Evolutionary conservation across 1,140 invertebrate species (phyloP).

Genomic region (Chlorops oryzae): DNA sequence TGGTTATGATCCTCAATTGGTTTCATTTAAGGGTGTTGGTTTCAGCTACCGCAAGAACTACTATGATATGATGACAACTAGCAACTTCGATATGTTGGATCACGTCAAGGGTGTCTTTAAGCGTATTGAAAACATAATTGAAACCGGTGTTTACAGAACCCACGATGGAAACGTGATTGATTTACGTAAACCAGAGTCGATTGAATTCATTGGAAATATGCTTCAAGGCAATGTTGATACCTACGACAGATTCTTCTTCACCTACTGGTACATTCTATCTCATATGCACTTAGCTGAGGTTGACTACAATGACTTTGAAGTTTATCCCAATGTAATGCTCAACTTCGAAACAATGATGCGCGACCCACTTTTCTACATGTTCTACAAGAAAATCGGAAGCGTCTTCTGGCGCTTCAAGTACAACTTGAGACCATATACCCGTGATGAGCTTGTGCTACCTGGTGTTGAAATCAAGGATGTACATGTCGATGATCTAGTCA

Average conservation of each 20-base stretch:
- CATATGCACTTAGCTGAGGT: slow-evolving; percentile 41
- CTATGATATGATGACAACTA: slow-evolving; percentile 33
- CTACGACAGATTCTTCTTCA: slow-evolving; percentile 41
- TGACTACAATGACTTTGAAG: slow-evolving; percentile 25
- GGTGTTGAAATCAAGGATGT: slow-evolving; percentile 56
- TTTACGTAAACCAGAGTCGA: slow-evolving; percentile 45
- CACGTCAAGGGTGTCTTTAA: slow-evolving; percentile 51
- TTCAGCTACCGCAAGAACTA: slow-evolving; percentile 53
- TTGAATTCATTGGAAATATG: slow-evolving; percentile 51
- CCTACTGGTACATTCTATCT: slow-evolving; percentile 28
- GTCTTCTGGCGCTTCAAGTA: slow-evolving; percentile 52
- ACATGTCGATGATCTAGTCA: slow-evolving; percentile 48
- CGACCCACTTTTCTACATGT: slow-evolving; percentile 57
- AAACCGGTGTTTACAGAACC: slow-evolving; percentile 53
- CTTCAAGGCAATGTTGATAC: slow-evolving; percentile 53
- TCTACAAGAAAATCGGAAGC: slow-evolving; percentile 54
- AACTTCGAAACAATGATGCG: slow-evolving; percentile 53
- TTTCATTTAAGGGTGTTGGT: slow-evolving; percentile 54
- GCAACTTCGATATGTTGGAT: slow-evolving; percentile 31
- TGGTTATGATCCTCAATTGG: slow-evolving; percentile 53
- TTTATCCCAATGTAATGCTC: slow-evolving; percentile 49
- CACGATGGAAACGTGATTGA: slow-evolving; percentile 41
- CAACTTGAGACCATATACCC: slow-evolving; percentile 54
- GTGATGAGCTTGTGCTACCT: slow-evolving; percentile 55
- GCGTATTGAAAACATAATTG: slow-evolving; percentile 57